These are phyloP conservation scores for Lytechinus pictus DNA, from an alignment of 35 echinoderm and acorn worm species.

Conservation along the genomic window DNA sequence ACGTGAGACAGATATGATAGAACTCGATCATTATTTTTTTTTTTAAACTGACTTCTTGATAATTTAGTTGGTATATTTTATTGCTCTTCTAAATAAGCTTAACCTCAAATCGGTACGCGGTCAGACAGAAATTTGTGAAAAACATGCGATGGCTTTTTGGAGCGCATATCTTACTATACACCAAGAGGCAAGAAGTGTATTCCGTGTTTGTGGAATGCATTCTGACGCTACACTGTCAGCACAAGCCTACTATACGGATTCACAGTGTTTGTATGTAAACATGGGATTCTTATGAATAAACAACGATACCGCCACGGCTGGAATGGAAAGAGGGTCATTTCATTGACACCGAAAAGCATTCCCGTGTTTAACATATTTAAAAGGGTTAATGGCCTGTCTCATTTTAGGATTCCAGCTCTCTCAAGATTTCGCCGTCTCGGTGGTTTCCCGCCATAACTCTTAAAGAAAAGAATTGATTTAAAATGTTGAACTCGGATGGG, in stretches of 20 bases:
- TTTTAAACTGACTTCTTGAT: no score
- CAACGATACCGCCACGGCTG: neutral
- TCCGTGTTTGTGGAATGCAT: neutral
- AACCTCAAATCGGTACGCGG: neutral
- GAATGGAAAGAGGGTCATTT: neutral
- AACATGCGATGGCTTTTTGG: neutral
- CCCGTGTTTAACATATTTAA: neutral
- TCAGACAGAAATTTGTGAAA: neutral
- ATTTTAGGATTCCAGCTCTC: no score
- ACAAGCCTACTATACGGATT: neutral
- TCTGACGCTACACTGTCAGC: neutral
- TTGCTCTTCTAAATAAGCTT: neutral
- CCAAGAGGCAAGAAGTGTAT: neutral
- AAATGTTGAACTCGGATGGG: no score
- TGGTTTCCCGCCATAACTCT: no score
- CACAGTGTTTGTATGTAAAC: neutral
- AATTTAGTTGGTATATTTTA: neutral
- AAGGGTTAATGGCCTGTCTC: neutral
- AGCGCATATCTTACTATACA: neutral
- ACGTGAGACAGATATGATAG: no score
- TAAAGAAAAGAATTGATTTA: no score
- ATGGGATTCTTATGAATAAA: neutral
- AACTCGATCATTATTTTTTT: no score
- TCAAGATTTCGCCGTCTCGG: no score
- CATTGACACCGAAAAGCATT: neutral